These are phyloP conservation scores for Pinctada fucata DNA, from an alignment of 2,888 invertebrate species.

Conservation along the genomic window DNA sequence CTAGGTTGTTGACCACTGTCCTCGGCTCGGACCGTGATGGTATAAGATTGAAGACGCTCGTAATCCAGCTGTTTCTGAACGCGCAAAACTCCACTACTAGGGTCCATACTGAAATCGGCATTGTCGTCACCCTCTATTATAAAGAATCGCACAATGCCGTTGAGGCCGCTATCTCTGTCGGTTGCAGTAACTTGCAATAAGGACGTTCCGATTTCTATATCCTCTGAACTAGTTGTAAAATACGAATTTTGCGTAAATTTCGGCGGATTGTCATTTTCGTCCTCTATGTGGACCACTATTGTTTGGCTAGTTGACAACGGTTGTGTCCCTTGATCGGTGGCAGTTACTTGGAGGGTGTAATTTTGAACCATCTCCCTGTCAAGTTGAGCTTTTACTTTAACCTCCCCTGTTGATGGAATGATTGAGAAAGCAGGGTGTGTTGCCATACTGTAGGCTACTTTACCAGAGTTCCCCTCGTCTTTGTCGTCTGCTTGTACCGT, in stretches of 20 bases:
- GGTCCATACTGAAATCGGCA: conserved; percentile 77
- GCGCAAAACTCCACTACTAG: conserved; percentile 92
- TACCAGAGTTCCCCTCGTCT: conserved; percentile 87
- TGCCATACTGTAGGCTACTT: conserved; percentile 84
- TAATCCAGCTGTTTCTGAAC: conserved; percentile 95
- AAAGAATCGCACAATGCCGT: conserved; percentile 94
- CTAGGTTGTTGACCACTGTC: conserved; percentile 77
- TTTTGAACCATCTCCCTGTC: conserved; percentile 81
- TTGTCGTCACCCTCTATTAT: conserved; percentile 89
- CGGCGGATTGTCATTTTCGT: conserved; percentile 69
- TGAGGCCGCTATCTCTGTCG: conserved; percentile 83
- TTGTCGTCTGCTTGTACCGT: conserved; percentile 90
- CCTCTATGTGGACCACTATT: conserved; percentile 57
- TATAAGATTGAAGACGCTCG: conserved; percentile 91
- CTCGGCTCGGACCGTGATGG: conserved; percentile 90
- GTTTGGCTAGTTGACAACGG: conserved; percentile 49
- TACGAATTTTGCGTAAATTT: conserved; percentile 84
- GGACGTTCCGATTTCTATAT: conserved; percentile 94
- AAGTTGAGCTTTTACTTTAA: conserved; percentile 89
- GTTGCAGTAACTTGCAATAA: conserved; percentile 87
- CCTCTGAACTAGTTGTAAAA: conserved; percentile 87
- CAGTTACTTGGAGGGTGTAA: conserved; percentile 65
- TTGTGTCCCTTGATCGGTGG: conserved; percentile 66
- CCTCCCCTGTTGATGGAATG: conserved; percentile 90
- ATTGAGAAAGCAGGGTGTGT: conserved; percentile 84